Base-by-base conservation (phyloP, 2,888 invertebrate species). In the Zonitis immaculata region DNA sequence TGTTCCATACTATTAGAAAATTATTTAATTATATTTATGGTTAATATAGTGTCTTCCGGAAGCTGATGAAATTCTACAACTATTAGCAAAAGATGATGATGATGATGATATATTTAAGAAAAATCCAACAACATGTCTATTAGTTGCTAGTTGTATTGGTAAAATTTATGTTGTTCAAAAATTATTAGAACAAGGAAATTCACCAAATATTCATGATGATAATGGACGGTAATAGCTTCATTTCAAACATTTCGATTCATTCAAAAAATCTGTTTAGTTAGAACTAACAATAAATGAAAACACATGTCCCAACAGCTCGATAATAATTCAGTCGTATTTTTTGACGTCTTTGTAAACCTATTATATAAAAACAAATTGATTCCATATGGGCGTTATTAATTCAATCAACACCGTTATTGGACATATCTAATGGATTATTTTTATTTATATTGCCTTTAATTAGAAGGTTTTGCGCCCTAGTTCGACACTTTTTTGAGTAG, bases 101-200 rank as follows among this genome's bases (percentile, higher is more conserved):
- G 76, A 78, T 32, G 78, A 79, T 20, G 76, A 78, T 42, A 71
- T 80, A 7, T 65, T 83, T 44, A 64, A 70, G 43, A 70, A 72
- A 51, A 69, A 73, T 57, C 71, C 78, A 47, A 73, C 78, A 49
- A 82, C 83, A 2, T 82, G 81, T 43, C 74, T 83, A 1, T 70
- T 87, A 11, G 77, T 85, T 68, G 79, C 85, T 1, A 78, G 82
- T 49, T 87, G 85, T 83, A 71, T 82, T 27, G 84, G 82, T 6
- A 79, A 82, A 49, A 74, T 76, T 42, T 75, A 78, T n/a, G 65
- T 84, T 27, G 70, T 85, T n/a, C 74, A 77, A 47, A 73, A 72
- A 57, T 69, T 86, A 9, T 63, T 86, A 39, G 76, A 78, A 20
- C 71, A 78, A 43, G 83, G 83, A 0, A 83, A 85, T 2, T 79